Evolutionary conservation across 2,888 invertebrate species (phyloP).

Genomic region (Lysandra bellargus): DNA sequence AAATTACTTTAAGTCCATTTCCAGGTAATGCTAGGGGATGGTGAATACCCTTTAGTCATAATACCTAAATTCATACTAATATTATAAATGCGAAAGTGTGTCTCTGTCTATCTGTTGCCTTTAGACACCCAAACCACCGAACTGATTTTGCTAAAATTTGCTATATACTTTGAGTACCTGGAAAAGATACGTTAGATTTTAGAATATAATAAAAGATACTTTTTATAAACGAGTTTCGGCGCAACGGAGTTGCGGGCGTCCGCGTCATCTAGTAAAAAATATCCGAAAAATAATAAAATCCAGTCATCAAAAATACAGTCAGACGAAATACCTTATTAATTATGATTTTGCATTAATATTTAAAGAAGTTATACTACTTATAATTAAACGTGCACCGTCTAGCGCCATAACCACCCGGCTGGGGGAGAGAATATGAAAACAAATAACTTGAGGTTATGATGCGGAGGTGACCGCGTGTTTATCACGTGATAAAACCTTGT

Average conservation of each 20-base stretch:
- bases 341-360: not conserved
- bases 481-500: conserved; percentile 41
- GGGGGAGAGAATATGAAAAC: conserved; percentile 56
- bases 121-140: too few species aligned
- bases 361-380: not conserved
- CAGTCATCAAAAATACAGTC: not conserved
- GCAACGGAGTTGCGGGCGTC: too few species aligned
- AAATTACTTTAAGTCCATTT: not conserved
- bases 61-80: not conserved
- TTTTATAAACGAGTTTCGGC: too few species aligned
- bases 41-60: not conserved
- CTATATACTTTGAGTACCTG: too few species aligned
- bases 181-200: too few species aligned
- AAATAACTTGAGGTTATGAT: conserved; percentile 58
- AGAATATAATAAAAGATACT: too few species aligned
- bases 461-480: conserved; percentile 43
- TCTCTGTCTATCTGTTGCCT: too few species aligned
- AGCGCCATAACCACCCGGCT: conserved; percentile 61
- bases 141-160: too few species aligned
- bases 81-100: too few species aligned
- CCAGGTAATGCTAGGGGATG: not conserved
- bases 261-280: too few species aligned
- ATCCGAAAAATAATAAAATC: too few species aligned
- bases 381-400: conserved; percentile 1
- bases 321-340: not conserved